Evolutionary conservation across 2,888 invertebrate genomes (phyloP), one percentile per base, ranked within the genome.

Genomic region (Yponomeuta cagnagella): DNA sequence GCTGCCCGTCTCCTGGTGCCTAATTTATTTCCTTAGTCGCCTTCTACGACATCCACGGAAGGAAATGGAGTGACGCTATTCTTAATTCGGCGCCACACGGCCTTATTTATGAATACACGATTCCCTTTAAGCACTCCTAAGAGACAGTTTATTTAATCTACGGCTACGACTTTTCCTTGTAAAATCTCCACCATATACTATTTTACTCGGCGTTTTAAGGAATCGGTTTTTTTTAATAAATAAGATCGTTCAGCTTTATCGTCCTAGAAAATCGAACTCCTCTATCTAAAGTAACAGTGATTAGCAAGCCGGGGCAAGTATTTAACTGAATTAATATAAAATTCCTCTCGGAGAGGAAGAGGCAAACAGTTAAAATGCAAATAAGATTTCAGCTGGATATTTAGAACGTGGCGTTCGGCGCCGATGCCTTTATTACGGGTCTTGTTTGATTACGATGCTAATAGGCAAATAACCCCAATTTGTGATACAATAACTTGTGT

Each of bases 351-450:
- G 12, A 30, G 33, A 75, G 78, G 48, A 12, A 30, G 33, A 75
- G 78, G 77, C 74, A 77, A 80, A 80, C 78, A 79, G 79, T 83
- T 83, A 82, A 82, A 82, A 86, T 85, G 83, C 81, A 84, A 85
- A 85, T 84, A 80, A 81, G 81, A 81, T 84, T 82, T 83, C 82
- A 83, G 84, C 84, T 82, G 84, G 79, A 82, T 84, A 85, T 85
- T 85, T 82, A 81, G 80, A 81, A 79, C 79, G 80, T 77, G 76
- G 79, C 78, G 77, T 81, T 80, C 78, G 74, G 74, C 77, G 15
- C 15, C 52, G 81, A 78, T 79, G 76, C 79, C 79, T 82, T 69
- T 82, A 81, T 81, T 79, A 79, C 77, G 72, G 73, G 75, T 71
- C 76, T 77, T 80, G 79, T 78, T 79, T 81, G 76, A 82, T 82